phyloP scores from a whole-genome alignment of 2,888 invertebrate genomes.

The Toxonevra muliebris region DNA sequence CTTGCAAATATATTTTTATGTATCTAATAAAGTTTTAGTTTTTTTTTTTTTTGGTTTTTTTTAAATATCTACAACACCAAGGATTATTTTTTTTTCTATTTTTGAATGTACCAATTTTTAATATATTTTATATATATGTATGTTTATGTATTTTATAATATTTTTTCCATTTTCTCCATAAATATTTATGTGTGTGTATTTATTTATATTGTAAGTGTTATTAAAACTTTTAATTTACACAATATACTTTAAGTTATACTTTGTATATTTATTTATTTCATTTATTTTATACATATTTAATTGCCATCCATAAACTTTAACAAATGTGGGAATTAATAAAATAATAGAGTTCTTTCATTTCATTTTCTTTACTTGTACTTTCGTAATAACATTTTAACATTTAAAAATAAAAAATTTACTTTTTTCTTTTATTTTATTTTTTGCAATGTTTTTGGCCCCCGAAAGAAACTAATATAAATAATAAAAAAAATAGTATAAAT shows the following conservation, averaged over 20 bases:
- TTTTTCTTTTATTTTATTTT: conserved; percentile 37
- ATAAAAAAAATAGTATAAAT: conserved; percentile 34
- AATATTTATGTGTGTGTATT: conserved; percentile 42
- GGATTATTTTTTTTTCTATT: conserved; percentile 44
- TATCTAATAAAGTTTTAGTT: conserved; percentile 30
- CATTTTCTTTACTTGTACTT: conserved; percentile 23
- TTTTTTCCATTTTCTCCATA: conserved; percentile 30
- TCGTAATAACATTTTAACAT: conserved; percentile 41
- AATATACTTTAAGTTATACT: conserved; percentile 16
- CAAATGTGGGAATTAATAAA: conserved; percentile 43
- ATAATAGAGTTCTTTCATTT: conserved; percentile 6
- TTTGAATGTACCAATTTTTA: conserved; percentile 28
- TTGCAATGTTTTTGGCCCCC: conserved; percentile 60
- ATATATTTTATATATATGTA: conserved; percentile 24
- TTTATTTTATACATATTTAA: conserved; percentile 12
- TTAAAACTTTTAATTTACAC: conserved; percentile 20
- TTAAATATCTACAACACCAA: conserved; percentile 60
- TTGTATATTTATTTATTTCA: conserved; percentile 22
- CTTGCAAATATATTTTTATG: conserved; percentile 44
- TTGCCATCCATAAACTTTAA: conserved; percentile 60
- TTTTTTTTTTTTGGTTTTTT: no score
- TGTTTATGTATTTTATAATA: conserved; percentile 33
- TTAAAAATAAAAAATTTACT: conserved; percentile 35
- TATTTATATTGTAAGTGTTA: conserved; percentile 42
- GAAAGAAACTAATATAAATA: conserved; percentile 59